Percentiles rank a stretch among this genome's conserved stretches.
Evolutionary conservation across 2,113 vertebrate genomes (phyloP).

Genomic region (Bothrops jararaca): DNA sequence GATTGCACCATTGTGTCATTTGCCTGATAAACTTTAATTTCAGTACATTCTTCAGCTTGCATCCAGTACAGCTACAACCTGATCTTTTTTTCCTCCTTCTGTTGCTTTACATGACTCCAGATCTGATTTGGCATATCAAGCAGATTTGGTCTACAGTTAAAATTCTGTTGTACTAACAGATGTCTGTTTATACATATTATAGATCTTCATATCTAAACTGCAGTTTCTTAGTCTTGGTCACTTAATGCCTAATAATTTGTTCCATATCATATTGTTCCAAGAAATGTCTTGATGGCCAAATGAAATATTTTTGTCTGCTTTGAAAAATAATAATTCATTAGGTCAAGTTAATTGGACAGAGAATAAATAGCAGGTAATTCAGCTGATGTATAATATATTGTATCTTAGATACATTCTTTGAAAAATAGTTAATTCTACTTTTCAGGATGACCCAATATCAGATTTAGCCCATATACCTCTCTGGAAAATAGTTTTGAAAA

Average conservation of each 20-base stretch:
- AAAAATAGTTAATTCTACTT: background rate
- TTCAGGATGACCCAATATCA: background rate
- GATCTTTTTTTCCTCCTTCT: background rate
- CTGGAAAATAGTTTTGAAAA: background rate
- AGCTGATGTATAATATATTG: background rate
- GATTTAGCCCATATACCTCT: background rate
- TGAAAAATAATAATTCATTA: background rate
- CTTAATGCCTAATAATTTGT: background rate
- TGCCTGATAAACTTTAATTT: background rate
- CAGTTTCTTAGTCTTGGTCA: background rate
- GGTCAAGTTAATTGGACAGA: background rate
- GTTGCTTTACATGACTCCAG: background rate
- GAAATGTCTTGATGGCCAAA: background rate
- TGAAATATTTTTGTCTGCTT: background rate
- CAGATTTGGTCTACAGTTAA: background rate
- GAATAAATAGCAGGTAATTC: background rate
- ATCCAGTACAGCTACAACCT: background rate
- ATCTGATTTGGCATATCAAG: background rate
- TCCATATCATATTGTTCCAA: background rate
- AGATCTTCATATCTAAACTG: background rate
- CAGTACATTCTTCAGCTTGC: background rate
- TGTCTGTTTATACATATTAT: background rate
- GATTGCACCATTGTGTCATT: background rate
- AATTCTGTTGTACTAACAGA: background rate
- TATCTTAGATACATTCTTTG: background rate